A percentile compares a stretch with the other conserved stretches of the same genome.
phyloP scores from a whole-genome alignment of 2,888 invertebrate species.

The Acleris holmiana region DNA sequence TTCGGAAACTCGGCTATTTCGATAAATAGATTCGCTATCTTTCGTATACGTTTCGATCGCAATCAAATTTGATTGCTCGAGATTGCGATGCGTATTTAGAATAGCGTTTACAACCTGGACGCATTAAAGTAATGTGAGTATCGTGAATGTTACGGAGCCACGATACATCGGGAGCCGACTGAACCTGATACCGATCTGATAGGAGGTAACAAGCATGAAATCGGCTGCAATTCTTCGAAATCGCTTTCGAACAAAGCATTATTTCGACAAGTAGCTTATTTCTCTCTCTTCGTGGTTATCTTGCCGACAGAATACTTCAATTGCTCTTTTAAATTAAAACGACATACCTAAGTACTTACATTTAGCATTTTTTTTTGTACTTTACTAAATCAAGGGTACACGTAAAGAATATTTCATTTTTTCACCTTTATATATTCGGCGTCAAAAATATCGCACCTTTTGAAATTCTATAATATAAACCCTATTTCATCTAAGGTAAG shows the following conservation, averaged over 20 bases:
- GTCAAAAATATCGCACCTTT: no score
- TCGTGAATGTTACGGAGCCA: constrained; percentile 23
- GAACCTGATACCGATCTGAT: constrained; percentile 29
- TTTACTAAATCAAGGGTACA: no score
- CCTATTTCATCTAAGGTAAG: no score
- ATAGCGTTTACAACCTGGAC: constrained; percentile 30
- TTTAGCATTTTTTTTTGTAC: no score
- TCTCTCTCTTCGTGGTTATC: no score
- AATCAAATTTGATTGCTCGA: constrained; percentile 72
- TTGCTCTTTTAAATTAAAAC: no score
- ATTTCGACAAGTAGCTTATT: no score
- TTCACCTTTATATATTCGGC: no score
- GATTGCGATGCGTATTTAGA: constrained; percentile 36
- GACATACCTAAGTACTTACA: no score
- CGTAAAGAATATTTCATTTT: no score
- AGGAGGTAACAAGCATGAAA: constrained; percentile 3
- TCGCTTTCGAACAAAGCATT: neutral
- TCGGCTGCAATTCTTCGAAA: neutral
- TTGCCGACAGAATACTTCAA: no score
- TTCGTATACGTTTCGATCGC: constrained; percentile 64
- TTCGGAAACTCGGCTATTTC: constrained; percentile 75
- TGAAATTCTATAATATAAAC: no score
- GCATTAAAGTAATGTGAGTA: constrained; percentile 27
- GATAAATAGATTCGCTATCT: constrained; percentile 61
- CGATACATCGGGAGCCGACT: constrained; percentile 19